Conservation (phyloP, 2,797 vertebrate species). For the Pipistrellus pygmaeus region DNA sequence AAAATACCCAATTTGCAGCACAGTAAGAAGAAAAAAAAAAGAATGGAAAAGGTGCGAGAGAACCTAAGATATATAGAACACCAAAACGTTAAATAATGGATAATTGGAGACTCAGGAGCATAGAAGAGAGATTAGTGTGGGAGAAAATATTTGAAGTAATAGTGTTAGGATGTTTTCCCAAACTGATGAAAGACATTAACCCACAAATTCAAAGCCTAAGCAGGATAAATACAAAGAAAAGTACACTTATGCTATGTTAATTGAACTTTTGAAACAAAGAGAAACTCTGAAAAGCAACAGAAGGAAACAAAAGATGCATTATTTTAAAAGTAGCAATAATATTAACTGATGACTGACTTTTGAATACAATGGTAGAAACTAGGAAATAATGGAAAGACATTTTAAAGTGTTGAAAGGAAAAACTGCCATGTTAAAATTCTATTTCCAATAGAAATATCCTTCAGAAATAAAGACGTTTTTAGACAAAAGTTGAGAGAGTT, state of each 20-base stretch:
- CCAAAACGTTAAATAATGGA: background rate
- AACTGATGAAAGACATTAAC: constrained; percentile 32
- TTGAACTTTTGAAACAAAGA: constrained; percentile 32
- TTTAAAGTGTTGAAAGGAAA: constrained; percentile 31
- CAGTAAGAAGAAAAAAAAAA: background rate
- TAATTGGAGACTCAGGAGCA: constrained; percentile 10
- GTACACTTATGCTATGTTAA: background rate
- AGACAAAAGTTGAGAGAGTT: constrained; percentile 41
- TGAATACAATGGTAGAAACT: constrained; percentile 23
- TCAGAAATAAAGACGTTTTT: constrained; percentile 49
- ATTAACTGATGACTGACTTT: constrained; percentile 14
- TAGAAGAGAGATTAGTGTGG: background rate
- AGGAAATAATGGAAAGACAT: constrained; percentile 13
- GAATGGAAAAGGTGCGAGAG: background rate
- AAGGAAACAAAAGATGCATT: background rate
- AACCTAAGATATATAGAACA: background rate
- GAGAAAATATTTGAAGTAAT: constrained; percentile 9
- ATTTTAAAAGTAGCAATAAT: background rate
- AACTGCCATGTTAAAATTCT: constrained; percentile 21
- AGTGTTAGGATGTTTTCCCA: constrained; percentile 36
- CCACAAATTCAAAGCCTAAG: background rate
- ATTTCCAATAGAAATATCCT: background rate
- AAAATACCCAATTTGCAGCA: constrained; percentile 21
- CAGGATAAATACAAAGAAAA: constrained; percentile 14
- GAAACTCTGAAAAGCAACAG: background rate